Percentiles rank a stretch among this genome's conserved stretches.
Evolutionary conservation across 2,113 vertebrate genomes (phyloP).

Genomic region (Columba livia): DNA sequence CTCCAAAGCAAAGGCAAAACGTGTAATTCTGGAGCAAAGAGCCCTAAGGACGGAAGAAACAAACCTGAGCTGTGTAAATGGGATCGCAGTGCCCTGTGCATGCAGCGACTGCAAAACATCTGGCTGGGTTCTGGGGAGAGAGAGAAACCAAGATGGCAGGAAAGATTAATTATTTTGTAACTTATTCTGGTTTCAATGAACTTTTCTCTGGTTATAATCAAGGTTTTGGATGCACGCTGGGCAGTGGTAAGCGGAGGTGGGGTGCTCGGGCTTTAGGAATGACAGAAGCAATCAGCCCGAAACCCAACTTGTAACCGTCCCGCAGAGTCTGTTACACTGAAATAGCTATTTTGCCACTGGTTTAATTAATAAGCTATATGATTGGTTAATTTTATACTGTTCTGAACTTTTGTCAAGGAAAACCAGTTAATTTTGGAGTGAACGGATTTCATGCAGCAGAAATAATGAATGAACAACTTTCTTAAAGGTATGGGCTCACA

Average conservation of each 20-base stretch:
- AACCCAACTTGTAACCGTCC: neutral
- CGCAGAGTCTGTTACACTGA: neutral
- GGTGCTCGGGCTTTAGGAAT: slow-evolving; percentile 15
- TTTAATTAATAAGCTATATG: slow-evolving; percentile 56
- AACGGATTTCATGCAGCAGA: neutral
- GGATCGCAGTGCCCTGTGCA: neutral
- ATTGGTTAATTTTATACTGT: slow-evolving; percentile 27
- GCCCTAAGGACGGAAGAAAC: neutral
- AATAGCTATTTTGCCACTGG: slow-evolving; percentile 27
- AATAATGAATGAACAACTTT: slow-evolving; percentile 25
- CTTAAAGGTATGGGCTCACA: neutral
- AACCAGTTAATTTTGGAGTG: slow-evolving; percentile 24
- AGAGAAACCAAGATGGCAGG: slow-evolving; percentile 45
- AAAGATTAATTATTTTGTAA: slow-evolving; percentile 43
- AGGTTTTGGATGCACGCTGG: slow-evolving; percentile 33
- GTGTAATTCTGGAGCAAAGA: neutral
- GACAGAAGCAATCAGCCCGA: slow-evolving; percentile 33
- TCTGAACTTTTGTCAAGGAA: slow-evolving; percentile 40
- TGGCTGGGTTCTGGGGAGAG: slow-evolving; percentile 5
- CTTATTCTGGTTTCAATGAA: slow-evolving; percentile 53
- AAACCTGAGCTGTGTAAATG: neutral
- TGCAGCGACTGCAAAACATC: slow-evolving; percentile 26
- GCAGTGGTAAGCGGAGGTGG: slow-evolving; percentile 47
- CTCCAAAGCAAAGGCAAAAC: neutral
- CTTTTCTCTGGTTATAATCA: slow-evolving; percentile 46